A percentile compares a stretch with the other conserved stretches of the same genome.
These are phyloP conservation scores for Caenorhabditis sp. DNA, from an alignment of 2,888 invertebrate genomes.

Conservation along the genomic window DNA sequence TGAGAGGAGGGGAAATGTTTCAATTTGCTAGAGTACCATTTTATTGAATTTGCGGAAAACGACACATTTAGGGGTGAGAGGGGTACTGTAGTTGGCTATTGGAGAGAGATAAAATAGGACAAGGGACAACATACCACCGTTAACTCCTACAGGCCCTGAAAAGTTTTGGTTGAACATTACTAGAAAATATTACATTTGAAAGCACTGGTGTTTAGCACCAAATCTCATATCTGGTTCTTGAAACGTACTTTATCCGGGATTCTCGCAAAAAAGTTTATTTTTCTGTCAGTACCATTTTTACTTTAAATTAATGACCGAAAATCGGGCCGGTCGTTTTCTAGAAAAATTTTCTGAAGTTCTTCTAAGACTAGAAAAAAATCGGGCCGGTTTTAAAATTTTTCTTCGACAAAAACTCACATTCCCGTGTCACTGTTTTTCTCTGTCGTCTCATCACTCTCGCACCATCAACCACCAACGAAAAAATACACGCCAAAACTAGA, in stretches of 20 bases:
- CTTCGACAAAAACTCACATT: constrained; percentile 22
- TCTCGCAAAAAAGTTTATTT: too few relatives aligned
- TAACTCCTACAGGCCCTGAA: neutral
- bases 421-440: constrained; percentile 12
- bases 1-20: neutral
- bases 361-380: neutral
- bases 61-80: neutral
- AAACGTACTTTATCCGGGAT: too few relatives aligned
- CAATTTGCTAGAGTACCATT: neutral
- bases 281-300: too few relatives aligned
- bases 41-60: neutral
- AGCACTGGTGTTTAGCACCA: too few relatives aligned
- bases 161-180: neutral
- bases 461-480: neutral
- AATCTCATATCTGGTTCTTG: too few relatives aligned
- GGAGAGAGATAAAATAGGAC: neutral
- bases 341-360: neutral
- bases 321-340: too few relatives aligned
- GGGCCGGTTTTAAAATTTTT: too few relatives aligned
- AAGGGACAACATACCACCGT: neutral
- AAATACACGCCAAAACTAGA: constrained; percentile 3
- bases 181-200: too few relatives aligned
- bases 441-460: neutral
- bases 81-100: neutral
- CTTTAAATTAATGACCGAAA: too few relatives aligned